These are phyloP conservation scores for Agrochola lychnidis DNA, from an alignment of 2,888 invertebrate genomes.

Conservation along the genomic window DNA sequence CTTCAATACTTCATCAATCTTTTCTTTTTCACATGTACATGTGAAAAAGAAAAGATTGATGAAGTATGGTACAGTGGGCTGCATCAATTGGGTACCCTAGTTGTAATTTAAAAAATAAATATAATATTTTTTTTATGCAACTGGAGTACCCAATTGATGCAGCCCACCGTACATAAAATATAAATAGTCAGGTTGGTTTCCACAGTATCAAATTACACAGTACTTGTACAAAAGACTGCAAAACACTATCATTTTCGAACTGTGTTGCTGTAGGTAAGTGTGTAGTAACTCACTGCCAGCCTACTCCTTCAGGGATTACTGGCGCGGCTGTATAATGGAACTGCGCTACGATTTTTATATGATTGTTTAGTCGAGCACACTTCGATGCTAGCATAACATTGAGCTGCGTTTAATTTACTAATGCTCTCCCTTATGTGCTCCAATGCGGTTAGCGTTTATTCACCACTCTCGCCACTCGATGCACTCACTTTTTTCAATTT, in stretches of 20 bases:
- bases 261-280: neutral
- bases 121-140: too few relatives aligned
- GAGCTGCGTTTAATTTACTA: constrained; percentile 67
- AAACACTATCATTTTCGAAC: constrained; percentile 3
- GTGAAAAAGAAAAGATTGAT: too few relatives aligned
- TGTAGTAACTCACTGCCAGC: neutral
- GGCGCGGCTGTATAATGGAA: neutral
- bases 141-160: too few relatives aligned
- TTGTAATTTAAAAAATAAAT: too few relatives aligned
- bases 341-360: constrained; percentile 15
- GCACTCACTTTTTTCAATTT: constrained; percentile 17
- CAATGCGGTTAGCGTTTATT: constrained; percentile 49
- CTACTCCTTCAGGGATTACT: neutral
- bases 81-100: too few relatives aligned
- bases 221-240: neutral
- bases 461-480: constrained; percentile 24
- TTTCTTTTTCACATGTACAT: neutral
- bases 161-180: neutral
- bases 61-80: too few relatives aligned
- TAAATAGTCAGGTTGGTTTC: neutral
- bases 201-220: neutral
- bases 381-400: constrained; percentile 39
- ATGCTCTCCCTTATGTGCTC: constrained; percentile 52
- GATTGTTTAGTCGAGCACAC: constrained; percentile 30
- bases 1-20: neutral